Evolutionary conservation across 2,888 invertebrate genomes (phyloP), one percentile per base, ranked within the genome.

Genomic region (Pedicia rivosa): DNA sequence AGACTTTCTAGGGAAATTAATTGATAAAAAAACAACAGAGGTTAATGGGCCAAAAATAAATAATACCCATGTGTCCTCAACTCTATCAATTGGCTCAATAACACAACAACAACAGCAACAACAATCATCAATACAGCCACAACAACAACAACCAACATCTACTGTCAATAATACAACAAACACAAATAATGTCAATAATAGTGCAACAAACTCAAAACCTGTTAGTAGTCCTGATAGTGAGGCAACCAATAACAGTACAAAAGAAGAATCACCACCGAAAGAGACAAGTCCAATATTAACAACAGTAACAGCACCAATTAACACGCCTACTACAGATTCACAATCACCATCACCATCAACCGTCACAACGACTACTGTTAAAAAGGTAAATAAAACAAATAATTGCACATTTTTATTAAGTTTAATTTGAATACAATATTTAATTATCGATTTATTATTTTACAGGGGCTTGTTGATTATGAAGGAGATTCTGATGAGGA

Each of bases 401-500:
- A 20, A 6, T 6, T 20, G 5, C 5, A 6, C 20, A 20, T 6
- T 20, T 8, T 5, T 6, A 20, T 20, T 20, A 8, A 20, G 20
- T 20, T 5, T 6, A 20, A 20, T 6, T 20, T 20, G 20, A 8
- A 6, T 20, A 6, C 5, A 20, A 20, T 20, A 20, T 8, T 20
- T 20, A 20, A 20, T 8, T 20, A 6, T 20, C 5, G 20, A 20
- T 20, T 20, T 20, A 20, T 20, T 20, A 28, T 19, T 10, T 57
- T 53, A 17, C 57, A 86, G 86, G 87, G 90, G 48, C 70, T 95
- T 53, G 95, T 95, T 44, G 95, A 95, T 63, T 95, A 95, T 55
- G 94, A 95, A 57, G 94, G 88, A 39, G 94, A 95, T 63, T 94
- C 92, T 1, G 94, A 95, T 53, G 94, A 94, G 53, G 90, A 90